Percentiles rank a stretch among this genome's conserved stretches.
These are phyloP conservation scores for Acutogordius australiensis DNA, from an alignment of 2,888 invertebrate species.

Conservation along the genomic window DNA sequence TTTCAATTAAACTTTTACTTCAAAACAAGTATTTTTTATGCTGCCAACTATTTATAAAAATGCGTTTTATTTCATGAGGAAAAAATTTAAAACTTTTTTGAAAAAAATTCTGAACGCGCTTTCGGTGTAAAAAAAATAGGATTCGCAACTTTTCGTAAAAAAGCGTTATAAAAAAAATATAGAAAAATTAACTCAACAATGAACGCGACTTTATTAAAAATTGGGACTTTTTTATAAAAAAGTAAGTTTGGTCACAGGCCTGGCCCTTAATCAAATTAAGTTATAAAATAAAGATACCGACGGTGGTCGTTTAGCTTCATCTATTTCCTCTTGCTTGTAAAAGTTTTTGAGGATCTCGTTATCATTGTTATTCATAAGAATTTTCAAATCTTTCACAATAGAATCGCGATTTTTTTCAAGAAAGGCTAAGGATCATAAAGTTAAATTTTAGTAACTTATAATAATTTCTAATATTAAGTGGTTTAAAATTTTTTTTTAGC, in stretches of 20 bases:
- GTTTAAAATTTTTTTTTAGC: too few species aligned
- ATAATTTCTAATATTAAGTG: neutral
- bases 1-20: neutral
- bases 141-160: neutral
- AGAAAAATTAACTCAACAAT: neutral
- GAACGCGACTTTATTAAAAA: neutral
- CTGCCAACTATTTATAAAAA: too few species aligned
- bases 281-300: conserved; percentile 1
- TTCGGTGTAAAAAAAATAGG: too few species aligned
- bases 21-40: too few species aligned
- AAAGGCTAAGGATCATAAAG: conserved; percentile 38
- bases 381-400: conserved; percentile 56
- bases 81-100: too few species aligned
- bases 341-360: neutral
- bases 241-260: too few species aligned
- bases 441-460: neutral
- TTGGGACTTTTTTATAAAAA: too few species aligned
- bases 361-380: conserved; percentile 7
- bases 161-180: neutral
- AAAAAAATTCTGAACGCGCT: too few species aligned
- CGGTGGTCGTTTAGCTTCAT: conserved; percentile 1
- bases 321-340: conserved; percentile 7
- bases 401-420: conserved; percentile 92
- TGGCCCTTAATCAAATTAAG: too few species aligned
- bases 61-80: too few species aligned